A percentile compares a stretch with the other conserved stretches of the same genome.
Conservation (phyloP, 2,888 invertebrate genomes). For the Catotricha subobsoleta region DNA sequence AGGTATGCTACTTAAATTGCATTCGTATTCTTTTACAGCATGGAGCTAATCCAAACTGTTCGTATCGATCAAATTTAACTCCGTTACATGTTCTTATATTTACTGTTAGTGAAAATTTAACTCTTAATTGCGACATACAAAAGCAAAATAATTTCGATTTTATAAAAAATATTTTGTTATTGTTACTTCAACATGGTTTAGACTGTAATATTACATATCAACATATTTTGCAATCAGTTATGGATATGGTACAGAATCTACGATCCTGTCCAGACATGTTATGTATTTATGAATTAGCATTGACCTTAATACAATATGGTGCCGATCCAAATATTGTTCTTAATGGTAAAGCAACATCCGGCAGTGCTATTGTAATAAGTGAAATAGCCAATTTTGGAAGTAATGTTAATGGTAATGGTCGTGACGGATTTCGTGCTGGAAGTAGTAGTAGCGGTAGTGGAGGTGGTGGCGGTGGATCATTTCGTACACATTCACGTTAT, state of each 20-base stretch:
- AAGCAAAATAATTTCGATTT: constrained; percentile 50
- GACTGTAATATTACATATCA: constrained; percentile 47
- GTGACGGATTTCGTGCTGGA: background rate
- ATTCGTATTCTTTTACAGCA: constrained; percentile 47
- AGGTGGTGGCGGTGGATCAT: constrained; percentile 21
- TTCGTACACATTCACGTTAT: constrained; percentile 32
- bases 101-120: constrained; percentile 51
- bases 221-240: constrained; percentile 50
- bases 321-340: constrained; percentile 48
- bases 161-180: constrained; percentile 45
- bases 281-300: constrained; percentile 48
- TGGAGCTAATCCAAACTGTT: constrained; percentile 57
- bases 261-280: constrained; percentile 43
- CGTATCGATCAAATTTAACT: constrained; percentile 46
- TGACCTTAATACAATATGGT: constrained; percentile 53
- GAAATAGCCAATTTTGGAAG: constrained; percentile 26
- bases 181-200: constrained; percentile 46
- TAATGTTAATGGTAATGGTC: constrained; percentile 7
- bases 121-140: constrained; percentile 45
- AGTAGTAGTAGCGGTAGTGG: background rate
- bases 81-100: constrained; percentile 52
- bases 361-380: constrained; percentile 27
- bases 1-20: constrained; percentile 54
- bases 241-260: constrained; percentile 51
- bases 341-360: constrained; percentile 26